These are phyloP conservation scores for Erpornis zantholeuca DNA, from an alignment of 2,113 vertebrate species.

Conservation along the genomic window DNA sequence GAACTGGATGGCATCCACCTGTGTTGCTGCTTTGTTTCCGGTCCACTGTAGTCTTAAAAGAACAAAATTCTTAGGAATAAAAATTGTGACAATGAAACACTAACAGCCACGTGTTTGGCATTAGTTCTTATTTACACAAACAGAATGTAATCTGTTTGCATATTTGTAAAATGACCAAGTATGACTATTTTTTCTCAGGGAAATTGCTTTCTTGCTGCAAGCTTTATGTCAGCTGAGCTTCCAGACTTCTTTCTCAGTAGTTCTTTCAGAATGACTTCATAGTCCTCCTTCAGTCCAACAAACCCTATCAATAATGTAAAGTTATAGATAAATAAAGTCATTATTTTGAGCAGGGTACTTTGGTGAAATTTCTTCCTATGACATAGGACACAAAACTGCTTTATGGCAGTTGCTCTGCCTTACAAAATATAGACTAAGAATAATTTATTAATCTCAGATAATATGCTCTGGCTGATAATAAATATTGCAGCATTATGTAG, in stretches of 20 bases:
- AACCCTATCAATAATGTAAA: conserved; percentile 21
- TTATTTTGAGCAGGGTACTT: conserved; percentile 16
- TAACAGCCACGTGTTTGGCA: neutral
- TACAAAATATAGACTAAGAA: neutral
- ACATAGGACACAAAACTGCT: neutral
- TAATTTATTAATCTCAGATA: conserved; percentile 43
- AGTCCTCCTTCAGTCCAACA: conserved; percentile 10
- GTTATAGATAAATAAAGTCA: conserved; percentile 35
- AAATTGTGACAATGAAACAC: neutral
- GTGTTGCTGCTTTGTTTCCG: neutral
- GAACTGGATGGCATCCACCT: neutral
- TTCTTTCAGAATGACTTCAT: neutral
- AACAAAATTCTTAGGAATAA: neutral
- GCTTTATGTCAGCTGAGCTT: neutral
- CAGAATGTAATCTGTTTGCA: neutral
- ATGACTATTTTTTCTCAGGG: neutral
- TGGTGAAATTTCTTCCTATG: neutral
- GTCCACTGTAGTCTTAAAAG: neutral
- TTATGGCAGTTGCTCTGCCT: neutral
- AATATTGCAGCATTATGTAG: conserved; percentile 14
- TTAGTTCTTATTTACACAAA: conserved; percentile 3
- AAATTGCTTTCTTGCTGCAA: neutral
- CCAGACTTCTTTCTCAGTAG: neutral
- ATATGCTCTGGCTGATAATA: neutral
- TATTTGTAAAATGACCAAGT: conserved; percentile 22